Conservation (phyloP, 2,113 vertebrate species). For the Arothron firmamentum region DNA sequence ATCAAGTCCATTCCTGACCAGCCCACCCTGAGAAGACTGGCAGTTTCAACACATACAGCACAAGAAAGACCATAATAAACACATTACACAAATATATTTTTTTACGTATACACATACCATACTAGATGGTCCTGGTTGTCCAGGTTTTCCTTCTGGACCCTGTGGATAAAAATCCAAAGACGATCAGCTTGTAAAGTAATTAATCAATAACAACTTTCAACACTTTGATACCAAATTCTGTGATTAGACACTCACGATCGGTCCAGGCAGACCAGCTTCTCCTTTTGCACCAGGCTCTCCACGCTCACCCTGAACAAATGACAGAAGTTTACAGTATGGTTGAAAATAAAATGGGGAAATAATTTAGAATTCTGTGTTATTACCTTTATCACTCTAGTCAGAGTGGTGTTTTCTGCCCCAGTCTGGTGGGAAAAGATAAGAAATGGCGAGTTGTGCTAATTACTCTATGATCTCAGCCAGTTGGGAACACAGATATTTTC, state of each 20-base stretch:
- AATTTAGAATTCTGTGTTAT: background rate
- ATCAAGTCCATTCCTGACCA: conserved; percentile 56
- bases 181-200: no score
- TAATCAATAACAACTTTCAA: no score
- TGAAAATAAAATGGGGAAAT: background rate
- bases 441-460: conserved; percentile 8
- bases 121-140: conserved; percentile 64
- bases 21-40: conserved; percentile 48
- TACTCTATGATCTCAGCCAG: conserved; percentile 1
- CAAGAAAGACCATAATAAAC: background rate
- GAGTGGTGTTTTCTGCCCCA: conserved; percentile 60
- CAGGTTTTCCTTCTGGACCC: conserved; percentile 78
- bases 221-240: background rate
- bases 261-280: conserved; percentile 66
- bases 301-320: conserved; percentile 58
- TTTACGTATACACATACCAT: conserved; percentile 42
- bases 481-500: conserved; percentile 3
- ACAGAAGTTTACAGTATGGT: background rate
- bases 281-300: conserved; percentile 68
- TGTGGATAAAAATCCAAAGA: conserved; percentile 26
- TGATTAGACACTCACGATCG: conserved; percentile 66
- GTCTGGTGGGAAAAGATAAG: conserved; percentile 38
- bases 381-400: conserved; percentile 79
- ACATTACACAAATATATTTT: no score
- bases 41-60: background rate